phyloP scores from a whole-genome alignment of 1,140 invertebrate species.

The Gerris buenoi region DNA sequence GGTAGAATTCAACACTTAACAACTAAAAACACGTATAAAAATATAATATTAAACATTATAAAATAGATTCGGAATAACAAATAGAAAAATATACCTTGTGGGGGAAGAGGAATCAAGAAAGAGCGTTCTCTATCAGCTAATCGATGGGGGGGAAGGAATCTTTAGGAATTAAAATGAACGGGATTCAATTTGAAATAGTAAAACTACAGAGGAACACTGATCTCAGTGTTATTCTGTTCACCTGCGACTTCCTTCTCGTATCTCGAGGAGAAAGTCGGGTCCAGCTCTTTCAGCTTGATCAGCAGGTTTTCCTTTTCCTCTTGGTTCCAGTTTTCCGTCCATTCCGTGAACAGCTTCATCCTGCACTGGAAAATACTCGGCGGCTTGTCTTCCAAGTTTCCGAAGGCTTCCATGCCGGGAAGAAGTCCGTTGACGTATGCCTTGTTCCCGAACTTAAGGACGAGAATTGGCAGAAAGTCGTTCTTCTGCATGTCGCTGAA shows the following conservation, averaged over 20 bases:
- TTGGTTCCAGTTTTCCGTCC: constrained; percentile 65
- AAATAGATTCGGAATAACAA: too few species aligned
- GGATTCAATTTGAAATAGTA: too few species aligned
- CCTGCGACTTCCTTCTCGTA: constrained; percentile 41
- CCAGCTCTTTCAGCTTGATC: constrained; percentile 48
- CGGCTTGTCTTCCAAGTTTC: constrained; percentile 46
- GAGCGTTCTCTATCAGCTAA: too few species aligned
- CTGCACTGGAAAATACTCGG: constrained; percentile 77
- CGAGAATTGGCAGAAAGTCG: constrained; percentile 63
- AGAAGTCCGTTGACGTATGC: constrained; percentile 56
- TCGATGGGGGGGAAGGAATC: too few species aligned
- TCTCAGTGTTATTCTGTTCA: too few species aligned
- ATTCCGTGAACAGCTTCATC: constrained; percentile 73
- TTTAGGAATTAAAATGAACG: too few species aligned
- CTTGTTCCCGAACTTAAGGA: constrained; percentile 43
- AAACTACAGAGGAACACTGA: too few species aligned
- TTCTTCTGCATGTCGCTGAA: constrained; percentile 73
- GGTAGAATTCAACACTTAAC: too few species aligned
- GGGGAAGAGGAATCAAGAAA: too few species aligned
- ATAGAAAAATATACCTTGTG: too few species aligned
- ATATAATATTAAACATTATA: too few species aligned
- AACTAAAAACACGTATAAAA: too few species aligned
- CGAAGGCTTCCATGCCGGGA: constrained; percentile 45
- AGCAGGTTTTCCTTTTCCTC: constrained; percentile 55
- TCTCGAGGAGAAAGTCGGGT: constrained; percentile 51